Evolutionary conservation across 2,888 invertebrate genomes (phyloP), one percentile per base, ranked within the genome.

Genomic region (Nymphalis c-album): DNA sequence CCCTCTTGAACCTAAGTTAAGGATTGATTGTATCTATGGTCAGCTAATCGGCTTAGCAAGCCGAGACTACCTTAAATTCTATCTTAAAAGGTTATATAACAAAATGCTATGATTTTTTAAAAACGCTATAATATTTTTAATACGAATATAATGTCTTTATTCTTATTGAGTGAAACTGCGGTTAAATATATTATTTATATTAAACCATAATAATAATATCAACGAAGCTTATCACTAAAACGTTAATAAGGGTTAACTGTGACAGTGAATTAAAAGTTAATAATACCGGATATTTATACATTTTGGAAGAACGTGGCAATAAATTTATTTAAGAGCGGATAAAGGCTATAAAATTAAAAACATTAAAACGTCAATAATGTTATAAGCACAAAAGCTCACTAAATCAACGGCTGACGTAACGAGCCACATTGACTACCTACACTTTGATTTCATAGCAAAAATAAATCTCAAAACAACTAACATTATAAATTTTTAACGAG

Each of bases 361-460:
- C 60, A 68, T 68, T 68, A 68, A 68, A 68, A 31, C 60, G 60
- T 63, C 57, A 67, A 67, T 70, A 64, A 64, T 60, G 45, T 60
- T 63, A 63, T 63, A 64, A 64, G 26, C 59, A 18, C 63, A 47
- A 53, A 51, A 45, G 20, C 16, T 59, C 59, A 59, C 51, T 26
- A 55, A 60, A 40, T 45, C 63, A 31, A 57, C 13, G 55, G 16
- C 53, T 62, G 65, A 63, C 68, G 58, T 60, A 69, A 72, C 61
- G 58, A 59, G 17, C 31, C 16, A 45, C 22, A 26, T 13, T 61
- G n/a, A 26, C 35, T 57, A 35, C 20, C 35, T 58, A 63, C 20
- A 58, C 48, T 48, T 64, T 46, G 51, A 46, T 51, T 64, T 51
- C 26, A 51, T 45, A 48, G 40, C 59, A 60, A 51, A 57, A 64